phyloP scores from a whole-genome alignment of 2,888 invertebrate species.

The Congeria kusceri region DNA sequence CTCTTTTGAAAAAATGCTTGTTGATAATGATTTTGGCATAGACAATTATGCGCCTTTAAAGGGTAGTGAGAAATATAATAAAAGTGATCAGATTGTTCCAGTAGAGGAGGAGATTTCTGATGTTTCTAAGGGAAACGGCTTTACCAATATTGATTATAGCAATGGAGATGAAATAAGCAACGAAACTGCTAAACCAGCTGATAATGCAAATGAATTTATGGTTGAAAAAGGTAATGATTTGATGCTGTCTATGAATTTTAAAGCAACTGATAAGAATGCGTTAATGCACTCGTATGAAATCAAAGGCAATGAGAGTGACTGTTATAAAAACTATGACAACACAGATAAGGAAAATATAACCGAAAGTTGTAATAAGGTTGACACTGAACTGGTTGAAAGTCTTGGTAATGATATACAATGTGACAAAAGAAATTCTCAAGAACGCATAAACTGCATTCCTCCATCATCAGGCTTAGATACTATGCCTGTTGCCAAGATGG shows the following conservation, averaged over 20 bases:
- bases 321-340: too few species aligned
- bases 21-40: constrained; percentile 23
- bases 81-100: not conserved
- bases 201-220: not conserved
- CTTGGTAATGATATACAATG: too few species aligned
- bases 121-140: too few species aligned
- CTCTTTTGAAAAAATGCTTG: constrained; percentile 33
- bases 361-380: not conserved
- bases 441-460: too few species aligned
- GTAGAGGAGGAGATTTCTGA: not conserved
- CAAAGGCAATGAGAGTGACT: too few species aligned
- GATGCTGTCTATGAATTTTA: not conserved
- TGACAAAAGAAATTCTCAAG: not conserved
- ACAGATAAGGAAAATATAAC: not conserved
- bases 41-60: constrained; percentile 1
- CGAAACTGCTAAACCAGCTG: not conserved
- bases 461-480: too few species aligned
- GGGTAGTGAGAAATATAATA: not conserved
- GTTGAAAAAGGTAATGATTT: too few species aligned
- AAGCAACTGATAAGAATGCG: not conserved
- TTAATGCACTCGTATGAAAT: too few species aligned
- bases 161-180: not conserved
- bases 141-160: not conserved
- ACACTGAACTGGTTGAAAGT: not conserved
- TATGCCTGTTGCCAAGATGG: too few species aligned